Evolutionary conservation across 2,888 invertebrate species (phyloP).

Genomic region (Saturnia japonica): DNA sequence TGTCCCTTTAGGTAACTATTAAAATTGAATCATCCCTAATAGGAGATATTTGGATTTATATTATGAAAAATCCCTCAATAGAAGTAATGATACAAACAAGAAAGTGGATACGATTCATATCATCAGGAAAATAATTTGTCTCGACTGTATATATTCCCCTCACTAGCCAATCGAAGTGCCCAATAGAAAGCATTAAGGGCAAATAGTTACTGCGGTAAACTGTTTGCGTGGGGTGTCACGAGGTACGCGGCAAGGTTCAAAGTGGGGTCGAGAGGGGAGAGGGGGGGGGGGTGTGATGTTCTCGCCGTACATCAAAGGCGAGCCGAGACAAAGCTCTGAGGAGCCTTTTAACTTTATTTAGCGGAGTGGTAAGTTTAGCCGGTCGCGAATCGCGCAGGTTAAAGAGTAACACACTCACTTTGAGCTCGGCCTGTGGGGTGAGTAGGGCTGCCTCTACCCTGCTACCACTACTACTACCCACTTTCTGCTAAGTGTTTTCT

Average conservation of each 20-base stretch:
- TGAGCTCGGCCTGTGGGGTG: conserved; percentile 54
- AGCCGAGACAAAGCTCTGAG: conserved; percentile 79
- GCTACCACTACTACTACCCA: not conserved
- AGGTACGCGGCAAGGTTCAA: conserved; percentile 22
- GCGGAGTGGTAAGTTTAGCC: conserved; percentile 82
- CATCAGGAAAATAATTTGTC: not conserved
- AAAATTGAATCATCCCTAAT: too few relatives aligned
- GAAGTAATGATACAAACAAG: not conserved
- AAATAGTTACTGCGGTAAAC: conserved; percentile 79
- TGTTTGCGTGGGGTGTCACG: conserved; percentile 61
- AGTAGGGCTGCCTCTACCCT: conserved; percentile 51
- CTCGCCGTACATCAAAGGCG: conserved; percentile 76
- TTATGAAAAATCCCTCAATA: too few relatives aligned
- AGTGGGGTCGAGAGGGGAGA: too few relatives aligned
- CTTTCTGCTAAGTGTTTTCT: conserved; percentile 9
- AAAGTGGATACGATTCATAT: not conserved
- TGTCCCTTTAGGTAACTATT: too few relatives aligned
- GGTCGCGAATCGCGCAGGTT: conserved; percentile 82
- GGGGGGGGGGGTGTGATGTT: conserved; percentile 45
- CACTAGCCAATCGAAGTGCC: conserved; percentile 74
- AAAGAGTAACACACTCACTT: conserved; percentile 82
- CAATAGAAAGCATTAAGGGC: conserved; percentile 78
- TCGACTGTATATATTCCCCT: not conserved
- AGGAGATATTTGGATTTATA: too few relatives aligned
- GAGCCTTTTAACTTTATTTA: conserved; percentile 83